These are phyloP conservation scores for Phyllotreta cruciferae DNA, from an alignment of 2,888 invertebrate genomes.

Conservation along the genomic window DNA sequence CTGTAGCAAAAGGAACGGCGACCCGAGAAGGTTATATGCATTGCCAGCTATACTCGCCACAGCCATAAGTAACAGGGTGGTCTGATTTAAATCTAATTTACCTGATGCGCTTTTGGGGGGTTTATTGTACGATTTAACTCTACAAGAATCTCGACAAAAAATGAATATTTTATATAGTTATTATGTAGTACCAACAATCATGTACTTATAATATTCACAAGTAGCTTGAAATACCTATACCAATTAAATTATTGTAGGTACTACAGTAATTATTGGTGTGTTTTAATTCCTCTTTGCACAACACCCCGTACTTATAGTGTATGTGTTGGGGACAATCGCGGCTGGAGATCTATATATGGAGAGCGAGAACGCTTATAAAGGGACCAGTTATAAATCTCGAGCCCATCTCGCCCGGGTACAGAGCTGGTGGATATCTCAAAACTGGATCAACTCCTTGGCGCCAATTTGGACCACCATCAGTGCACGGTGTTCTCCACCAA, in stretches of 20 bases:
- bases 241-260: no score
- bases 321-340: constrained; percentile 36
- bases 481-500: constrained; percentile 17
- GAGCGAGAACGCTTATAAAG: constrained; percentile 48
- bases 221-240: no score
- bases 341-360: constrained; percentile 47
- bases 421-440: constrained; percentile 48
- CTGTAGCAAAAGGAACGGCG: constrained; percentile 34
- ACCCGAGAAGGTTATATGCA: constrained; percentile 29
- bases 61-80: constrained; percentile 34
- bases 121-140: not conserved
- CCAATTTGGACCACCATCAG: constrained; percentile 53
- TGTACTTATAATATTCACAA: no score
- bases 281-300: not conserved
- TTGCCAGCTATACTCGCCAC: constrained; percentile 22
- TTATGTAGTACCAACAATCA: no score
- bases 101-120: not conserved
- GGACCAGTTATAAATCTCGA: constrained; percentile 54
- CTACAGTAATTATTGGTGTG: no score
- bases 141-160: not conserved
- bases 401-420: constrained; percentile 49
- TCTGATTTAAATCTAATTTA: constrained; percentile 18
- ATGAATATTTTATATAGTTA: not conserved
- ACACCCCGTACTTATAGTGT: constrained; percentile 7
- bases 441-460: constrained; percentile 54